phyloP scores from a whole-genome alignment of 1,140 invertebrate species.

The Zaprionus vittiger region DNA sequence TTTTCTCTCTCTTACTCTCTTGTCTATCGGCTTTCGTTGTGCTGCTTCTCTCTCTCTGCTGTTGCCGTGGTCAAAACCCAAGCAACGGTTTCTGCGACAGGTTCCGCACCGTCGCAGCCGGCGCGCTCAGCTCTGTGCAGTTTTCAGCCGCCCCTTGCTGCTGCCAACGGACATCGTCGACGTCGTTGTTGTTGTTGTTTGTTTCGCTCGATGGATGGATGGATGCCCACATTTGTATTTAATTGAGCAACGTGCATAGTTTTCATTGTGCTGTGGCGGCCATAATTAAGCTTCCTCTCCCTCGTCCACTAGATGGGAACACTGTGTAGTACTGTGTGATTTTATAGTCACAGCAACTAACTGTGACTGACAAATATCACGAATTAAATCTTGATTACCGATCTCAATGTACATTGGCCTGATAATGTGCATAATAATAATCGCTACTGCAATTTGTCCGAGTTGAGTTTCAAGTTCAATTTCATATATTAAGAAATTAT shows the following conservation, averaged over 20 bases:
- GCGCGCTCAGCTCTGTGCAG: conserved; percentile 18
- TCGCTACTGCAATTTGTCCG: neutral
- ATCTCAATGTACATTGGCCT: neutral
- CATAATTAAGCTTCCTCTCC: conserved; percentile 54
- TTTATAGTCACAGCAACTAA: conserved; percentile 17
- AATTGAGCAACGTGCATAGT: conserved; percentile 70
- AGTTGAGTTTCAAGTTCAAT: neutral
- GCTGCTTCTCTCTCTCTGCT: conserved; percentile 27
- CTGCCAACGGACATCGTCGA: conserved; percentile 14
- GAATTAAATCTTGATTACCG: conserved; percentile 9
- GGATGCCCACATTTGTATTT: conserved; percentile 70
- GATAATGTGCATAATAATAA: conserved; percentile 5
- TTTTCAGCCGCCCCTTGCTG: conserved; percentile 14
- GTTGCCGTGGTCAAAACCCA: conserved; percentile 54
- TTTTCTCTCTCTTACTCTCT: conserved; percentile 31
- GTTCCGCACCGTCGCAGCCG: conserved; percentile 50
- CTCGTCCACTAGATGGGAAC: conserved; percentile 26
- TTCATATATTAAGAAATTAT: neutral
- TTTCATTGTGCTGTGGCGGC: conserved; percentile 42
- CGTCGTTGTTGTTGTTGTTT: conserved; percentile 30
- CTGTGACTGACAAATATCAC: conserved; percentile 7
- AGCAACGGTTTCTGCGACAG: conserved; percentile 61
- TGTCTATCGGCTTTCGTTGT: conserved; percentile 52
- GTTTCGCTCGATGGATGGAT: conserved; percentile 58
- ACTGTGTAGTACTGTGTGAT: conserved; percentile 29